phyloP scores from a whole-genome alignment of 2,797 vertebrate genomes.

The Lacerta bilineata region DNA sequence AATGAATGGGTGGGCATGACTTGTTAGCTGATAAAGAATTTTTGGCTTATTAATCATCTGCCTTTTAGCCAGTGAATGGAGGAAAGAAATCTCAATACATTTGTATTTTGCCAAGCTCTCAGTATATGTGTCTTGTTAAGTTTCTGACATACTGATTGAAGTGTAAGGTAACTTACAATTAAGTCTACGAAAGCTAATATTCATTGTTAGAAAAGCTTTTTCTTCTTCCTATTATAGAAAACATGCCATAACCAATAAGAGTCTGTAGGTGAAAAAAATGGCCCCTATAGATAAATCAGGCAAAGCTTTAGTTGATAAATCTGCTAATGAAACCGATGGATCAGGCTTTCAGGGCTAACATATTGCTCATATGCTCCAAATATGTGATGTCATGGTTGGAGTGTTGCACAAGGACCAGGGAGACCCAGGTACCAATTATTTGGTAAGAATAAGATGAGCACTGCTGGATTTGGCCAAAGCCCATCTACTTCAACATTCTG shows the following conservation, averaged over 20 bases:
- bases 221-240: neutral
- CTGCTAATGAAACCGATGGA: neutral
- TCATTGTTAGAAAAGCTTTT: conserved; percentile 4
- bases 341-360: neutral
- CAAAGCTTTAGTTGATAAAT: neutral
- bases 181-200: neutral
- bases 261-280: neutral
- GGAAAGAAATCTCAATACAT: neutral
- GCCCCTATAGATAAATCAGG: neutral
- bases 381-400: neutral
- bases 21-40: neutral
- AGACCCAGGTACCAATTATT: neutral
- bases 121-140: neutral
- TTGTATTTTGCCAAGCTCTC: conserved; percentile 2
- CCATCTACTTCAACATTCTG: neutral
- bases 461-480: neutral
- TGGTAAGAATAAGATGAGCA: neutral
- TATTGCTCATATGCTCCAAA: neutral
- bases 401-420: neutral
- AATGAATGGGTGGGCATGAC: neutral
- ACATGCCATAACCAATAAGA: neutral
- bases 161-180: neutral
- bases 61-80: conserved; percentile 9
- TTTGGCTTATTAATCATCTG: conserved; percentile 19
- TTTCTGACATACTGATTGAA: conserved; percentile 12